Conservation (phyloP, 2,888 invertebrate species). For the Megalurothrips usitatus region DNA sequence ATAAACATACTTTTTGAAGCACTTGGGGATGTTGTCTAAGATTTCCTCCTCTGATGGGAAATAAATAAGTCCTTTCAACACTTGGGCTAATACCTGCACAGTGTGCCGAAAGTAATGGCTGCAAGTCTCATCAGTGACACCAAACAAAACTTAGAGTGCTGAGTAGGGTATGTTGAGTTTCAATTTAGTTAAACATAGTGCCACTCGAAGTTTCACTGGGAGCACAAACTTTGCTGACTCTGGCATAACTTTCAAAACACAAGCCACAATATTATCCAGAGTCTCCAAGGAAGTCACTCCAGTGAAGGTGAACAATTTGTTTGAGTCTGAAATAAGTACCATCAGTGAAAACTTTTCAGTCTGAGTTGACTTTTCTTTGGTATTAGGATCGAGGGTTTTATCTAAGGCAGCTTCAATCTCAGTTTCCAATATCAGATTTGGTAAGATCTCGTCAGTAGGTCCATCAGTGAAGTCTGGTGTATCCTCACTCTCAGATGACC, state of each 20-base stretch:
- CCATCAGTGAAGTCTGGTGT: neutral
- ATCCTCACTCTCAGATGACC: neutral
- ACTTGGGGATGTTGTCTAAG: neutral
- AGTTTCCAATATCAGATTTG: too few species aligned
- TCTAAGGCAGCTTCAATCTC: too few species aligned
- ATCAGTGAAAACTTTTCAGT: neutral
- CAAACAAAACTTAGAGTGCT: neutral
- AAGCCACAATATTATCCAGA: neutral
- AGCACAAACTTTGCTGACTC: neutral
- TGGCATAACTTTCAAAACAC: neutral
- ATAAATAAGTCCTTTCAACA: neutral
- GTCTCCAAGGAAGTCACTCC: neutral
- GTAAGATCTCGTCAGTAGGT: too few species aligned
- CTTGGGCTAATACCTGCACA: neutral
- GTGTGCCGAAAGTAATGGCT: neutral
- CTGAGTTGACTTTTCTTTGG: neutral
- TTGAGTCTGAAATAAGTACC: neutral
- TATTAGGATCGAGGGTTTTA: neutral
- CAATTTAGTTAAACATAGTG: neutral
- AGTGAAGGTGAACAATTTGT: neutral
- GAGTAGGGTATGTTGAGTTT: neutral
- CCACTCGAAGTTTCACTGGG: neutral
- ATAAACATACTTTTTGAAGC: neutral
- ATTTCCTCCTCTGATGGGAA: constrained; percentile 8
- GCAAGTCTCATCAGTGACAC: neutral